Conservation (phyloP, 2,797 vertebrate genomes). For the Chiloscyllium punctatum region DNA sequence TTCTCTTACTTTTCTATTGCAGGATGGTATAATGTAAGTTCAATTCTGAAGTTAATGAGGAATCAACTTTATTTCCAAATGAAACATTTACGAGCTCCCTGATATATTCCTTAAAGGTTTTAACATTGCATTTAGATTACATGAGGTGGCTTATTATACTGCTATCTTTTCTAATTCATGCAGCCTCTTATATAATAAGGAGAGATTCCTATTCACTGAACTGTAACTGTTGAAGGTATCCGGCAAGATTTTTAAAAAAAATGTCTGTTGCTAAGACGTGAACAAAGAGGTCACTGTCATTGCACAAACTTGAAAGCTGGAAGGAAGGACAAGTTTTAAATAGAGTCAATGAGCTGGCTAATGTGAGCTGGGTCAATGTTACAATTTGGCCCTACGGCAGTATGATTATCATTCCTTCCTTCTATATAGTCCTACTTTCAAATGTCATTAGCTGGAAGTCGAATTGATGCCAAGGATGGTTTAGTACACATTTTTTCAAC, state of each 20-base stretch:
- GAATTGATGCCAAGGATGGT: background rate
- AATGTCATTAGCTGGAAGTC: background rate
- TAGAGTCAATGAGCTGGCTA: background rate
- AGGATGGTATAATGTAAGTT: background rate
- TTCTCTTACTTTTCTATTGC: background rate
- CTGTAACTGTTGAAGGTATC: background rate
- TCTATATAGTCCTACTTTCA: background rate
- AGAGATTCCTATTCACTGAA: background rate
- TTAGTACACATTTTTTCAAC: background rate
- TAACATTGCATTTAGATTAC: background rate
- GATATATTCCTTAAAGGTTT: background rate
- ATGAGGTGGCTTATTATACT: background rate
- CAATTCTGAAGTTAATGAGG: background rate
- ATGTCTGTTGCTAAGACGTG: background rate
- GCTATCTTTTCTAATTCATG: background rate
- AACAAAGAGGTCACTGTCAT: background rate
- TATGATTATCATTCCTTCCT: background rate
- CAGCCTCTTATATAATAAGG: background rate
- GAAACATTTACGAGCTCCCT: background rate
- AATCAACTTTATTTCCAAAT: background rate
- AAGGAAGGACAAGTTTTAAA: background rate
- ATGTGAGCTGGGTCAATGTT: background rate
- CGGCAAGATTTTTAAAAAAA: background rate
- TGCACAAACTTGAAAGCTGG: background rate
- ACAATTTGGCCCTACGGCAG: background rate